Conservation (phyloP, 1,140 invertebrate genomes). For the Anastrepha obliqua region DNA sequence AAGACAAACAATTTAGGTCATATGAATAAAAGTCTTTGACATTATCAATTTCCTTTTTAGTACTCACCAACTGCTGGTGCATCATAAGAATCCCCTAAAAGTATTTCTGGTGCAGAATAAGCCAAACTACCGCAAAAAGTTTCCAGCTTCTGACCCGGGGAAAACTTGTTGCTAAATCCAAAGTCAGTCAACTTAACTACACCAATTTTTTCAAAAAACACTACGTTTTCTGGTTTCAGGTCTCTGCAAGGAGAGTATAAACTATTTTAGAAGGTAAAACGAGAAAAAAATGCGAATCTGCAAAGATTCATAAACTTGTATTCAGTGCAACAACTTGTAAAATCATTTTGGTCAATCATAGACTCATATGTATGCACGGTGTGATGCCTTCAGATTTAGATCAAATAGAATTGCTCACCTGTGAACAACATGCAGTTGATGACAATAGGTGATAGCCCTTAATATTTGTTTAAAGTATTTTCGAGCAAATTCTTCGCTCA, state of each 20-base stretch:
- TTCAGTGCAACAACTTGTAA: too few species aligned
- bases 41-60: background rate
- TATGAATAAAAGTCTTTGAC: slow-evolving; percentile 1
- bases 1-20: slow-evolving; percentile 45
- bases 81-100: slow-evolving; percentile 96
- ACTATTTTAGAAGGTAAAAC: too few species aligned
- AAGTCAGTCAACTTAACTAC: slow-evolving; percentile 99
- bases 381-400: too few species aligned
- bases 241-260: slow-evolving; percentile 79
- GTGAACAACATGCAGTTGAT: slow-evolving; percentile 93
- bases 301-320: too few species aligned
- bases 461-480: slow-evolving; percentile 98
- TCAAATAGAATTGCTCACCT: slow-evolving; percentile 78
- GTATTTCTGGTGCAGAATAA: slow-evolving; percentile 99
- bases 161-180: slow-evolving; percentile 98
- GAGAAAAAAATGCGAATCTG: too few species aligned
- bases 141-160: slow-evolving; percentile 96
- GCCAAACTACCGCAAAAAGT: slow-evolving; percentile 99
- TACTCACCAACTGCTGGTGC: slow-evolving; percentile 90
- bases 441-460: slow-evolving; percentile 97
- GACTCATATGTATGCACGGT: too few species aligned
- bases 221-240: slow-evolving; percentile 98
- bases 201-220: slow-evolving; percentile 98
- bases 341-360: too few species aligned
- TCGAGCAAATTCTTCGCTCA: slow-evolving; percentile 87